phyloP scores from a whole-genome alignment of 2,888 invertebrate species.

The Acleris holmiana region DNA sequence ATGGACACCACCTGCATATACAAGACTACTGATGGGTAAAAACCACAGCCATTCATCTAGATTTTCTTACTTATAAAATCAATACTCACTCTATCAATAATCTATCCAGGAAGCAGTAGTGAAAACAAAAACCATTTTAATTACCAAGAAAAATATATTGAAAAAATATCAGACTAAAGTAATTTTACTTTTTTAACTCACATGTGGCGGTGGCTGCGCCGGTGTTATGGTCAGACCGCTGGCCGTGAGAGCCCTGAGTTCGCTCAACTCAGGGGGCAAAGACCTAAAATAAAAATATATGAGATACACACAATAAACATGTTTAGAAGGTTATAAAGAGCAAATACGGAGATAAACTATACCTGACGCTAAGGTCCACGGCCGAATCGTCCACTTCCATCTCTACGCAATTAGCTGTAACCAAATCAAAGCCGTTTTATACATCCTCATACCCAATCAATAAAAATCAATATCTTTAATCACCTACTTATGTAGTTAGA shows the following conservation, averaged over 20 bases:
- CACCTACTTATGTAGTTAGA: conserved; percentile 8
- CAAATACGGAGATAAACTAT: conserved; percentile 48
- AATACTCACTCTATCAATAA: conserved; percentile 67
- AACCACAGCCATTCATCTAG: too few relatives aligned
- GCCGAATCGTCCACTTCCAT: conserved; percentile 96
- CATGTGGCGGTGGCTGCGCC: conserved; percentile 84
- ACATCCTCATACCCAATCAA: conserved; percentile 30
- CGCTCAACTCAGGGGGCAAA: conserved; percentile 81
- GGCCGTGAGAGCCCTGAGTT: conserved; percentile 85
- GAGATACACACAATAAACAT: conserved; percentile 7
- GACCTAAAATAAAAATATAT: conserved; percentile 57
- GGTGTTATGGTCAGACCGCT: conserved; percentile 87
- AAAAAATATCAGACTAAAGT: neutral
- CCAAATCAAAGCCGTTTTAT: conserved; percentile 46
- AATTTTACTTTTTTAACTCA: conserved; percentile 52
- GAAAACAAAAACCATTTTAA: conserved; percentile 24
- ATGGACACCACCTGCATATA: too few relatives aligned
- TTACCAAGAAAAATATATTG: conserved; percentile 2
- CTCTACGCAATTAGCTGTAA: conserved; percentile 70
- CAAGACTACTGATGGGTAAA: too few relatives aligned
- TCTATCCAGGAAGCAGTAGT: conserved; percentile 43
- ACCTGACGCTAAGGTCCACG: conserved; percentile 95
- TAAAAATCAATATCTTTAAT: conserved; percentile 38
- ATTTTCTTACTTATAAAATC: too few relatives aligned
- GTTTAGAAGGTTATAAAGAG: conserved; percentile 27